These are phyloP conservation scores for Cataglyphis hispanica DNA, from an alignment of 1,140 invertebrate species.

Conservation along the genomic window DNA sequence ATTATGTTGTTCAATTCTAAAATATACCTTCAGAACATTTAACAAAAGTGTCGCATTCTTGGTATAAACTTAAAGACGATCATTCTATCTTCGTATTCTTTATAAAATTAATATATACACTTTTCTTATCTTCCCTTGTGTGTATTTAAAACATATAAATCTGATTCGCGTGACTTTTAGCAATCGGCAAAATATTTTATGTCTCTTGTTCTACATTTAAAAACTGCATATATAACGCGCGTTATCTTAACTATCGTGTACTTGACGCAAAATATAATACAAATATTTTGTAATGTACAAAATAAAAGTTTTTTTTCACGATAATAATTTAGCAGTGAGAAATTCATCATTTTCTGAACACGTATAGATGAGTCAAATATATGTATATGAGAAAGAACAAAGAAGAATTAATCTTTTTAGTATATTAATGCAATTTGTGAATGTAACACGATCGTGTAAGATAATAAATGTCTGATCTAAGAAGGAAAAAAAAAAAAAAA, in stretches of 20 bases:
- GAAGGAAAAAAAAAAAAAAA: conserved; percentile 13
- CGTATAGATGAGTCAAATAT: not conserved
- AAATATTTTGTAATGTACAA: conserved; percentile 41
- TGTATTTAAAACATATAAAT: conserved; percentile 31
- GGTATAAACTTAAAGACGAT: conserved; percentile 34
- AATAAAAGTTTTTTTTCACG: conserved; percentile 18
- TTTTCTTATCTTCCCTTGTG: not conserved
- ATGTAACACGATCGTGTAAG: not conserved
- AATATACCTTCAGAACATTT: conserved; percentile 19
- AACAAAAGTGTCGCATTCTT: not conserved
- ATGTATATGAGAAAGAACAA: not conserved
- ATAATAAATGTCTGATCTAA: conserved; percentile 32
- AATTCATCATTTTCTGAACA: not conserved
- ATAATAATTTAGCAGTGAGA: conserved; percentile 33
- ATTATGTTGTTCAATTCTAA: conserved; percentile 37
- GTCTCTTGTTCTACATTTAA: not conserved
- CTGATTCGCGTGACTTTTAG: not conserved
- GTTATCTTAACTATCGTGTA: conserved; percentile 11
- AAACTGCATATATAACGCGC: not conserved
- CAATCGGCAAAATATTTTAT: conserved; percentile 12
- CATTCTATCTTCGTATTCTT: conserved; percentile 1
- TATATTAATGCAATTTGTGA: not conserved
- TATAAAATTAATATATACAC: conserved; percentile 32
- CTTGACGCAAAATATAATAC: conserved; percentile 1
- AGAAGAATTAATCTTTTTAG: not conserved